Base-by-base conservation (phyloP, 2,888 invertebrate species). In the Trachelus iudaicus region DNA sequence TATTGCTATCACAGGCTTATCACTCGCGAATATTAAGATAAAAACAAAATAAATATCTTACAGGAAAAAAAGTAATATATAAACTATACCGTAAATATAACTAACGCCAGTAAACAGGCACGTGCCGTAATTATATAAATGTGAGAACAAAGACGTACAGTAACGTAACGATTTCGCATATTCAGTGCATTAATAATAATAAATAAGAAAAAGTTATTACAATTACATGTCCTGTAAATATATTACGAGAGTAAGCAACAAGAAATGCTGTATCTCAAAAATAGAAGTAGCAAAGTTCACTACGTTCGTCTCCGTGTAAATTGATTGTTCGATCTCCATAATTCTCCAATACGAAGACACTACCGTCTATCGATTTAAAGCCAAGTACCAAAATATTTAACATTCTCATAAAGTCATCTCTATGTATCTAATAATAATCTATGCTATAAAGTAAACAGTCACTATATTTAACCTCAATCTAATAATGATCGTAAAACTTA, bases 1-100 rank as follows among this genome's bases (percentile, higher is more conserved):
- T 86, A 85, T 75, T 74, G 77, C 84, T 83, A 86, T 86, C 86
- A 86, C 86, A 86, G 86, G 77, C 80, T 83, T 83, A 85, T 86
- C 85, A 86, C 85, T 81, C 82, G 79, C 79, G 77, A 81, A 79
- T 68, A 73, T 71, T 75, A 77, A 76, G 34, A 71, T 76, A 75
- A 76, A 69, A 35, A 40, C 75, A 75, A 76, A 76, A 79, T 82
- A 82, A 82, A 82, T 82, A 82, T 79, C 71, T 40, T 40, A 40
- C 40, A 40, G 40, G 40, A 40, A 33, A 71, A 71, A 71, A 33
- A 15, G 11, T n/a, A 33, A 71, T 71, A 71, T 15, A 71, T 71
- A 71, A 71, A 71, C 30, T 71, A 71, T 71, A 71, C 40, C 9
- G 23, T 40, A 40, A 40, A 40, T 40, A 40, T 40, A 40, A 40